Evolutionary conservation across 2,888 invertebrate species (phyloP), one percentile per base, ranked within the genome.

Genomic region (Pasiphila rectangulata): DNA sequence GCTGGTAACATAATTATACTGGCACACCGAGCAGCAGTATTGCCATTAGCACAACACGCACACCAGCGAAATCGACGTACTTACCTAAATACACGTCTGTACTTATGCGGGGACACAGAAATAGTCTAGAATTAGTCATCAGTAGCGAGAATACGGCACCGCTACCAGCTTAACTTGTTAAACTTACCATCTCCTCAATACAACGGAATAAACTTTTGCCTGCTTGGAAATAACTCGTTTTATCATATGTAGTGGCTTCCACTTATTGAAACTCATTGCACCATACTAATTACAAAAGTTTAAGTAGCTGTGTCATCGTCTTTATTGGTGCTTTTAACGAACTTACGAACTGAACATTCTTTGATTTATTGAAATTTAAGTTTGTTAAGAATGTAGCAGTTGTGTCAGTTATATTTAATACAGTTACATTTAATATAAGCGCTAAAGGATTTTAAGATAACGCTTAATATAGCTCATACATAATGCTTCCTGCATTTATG

Each of bases 61-160:
- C 55, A 56, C 56, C 57, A 53, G 42, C 42, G 50, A 52, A 61
- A 51, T 54, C 48, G 12, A 37, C 32, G 37, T 41, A 32, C 17
- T 10, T 37, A 41, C 36, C 35, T 43, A 43, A 29, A 21, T 21
- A 23, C 15, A 37, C 24, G 34, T 42, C 20, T 51, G 43, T 46
- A 17, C 30, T 34, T 38, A 46, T 54, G 51, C 52, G 61, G 58
- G 62, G 56, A 61, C 63, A 65, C 76, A 70, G 66, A 72, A 76
- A 76, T 77, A 78, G 72, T 73, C 57, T 57, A 64, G 64, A 65
- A 59, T 79, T 79, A 78, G 75, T 79, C 77, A 79, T 64, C 64
- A 51, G 27, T 19, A 13, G 45, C 29, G 17, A 43, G 46, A 41
- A 41, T 21, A 46, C 30, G 41, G 36, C 30, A 36, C 29, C 34